Conservation (phyloP, 2,113 vertebrate species). For the Boulengeromyrus knoepffleri region DNA sequence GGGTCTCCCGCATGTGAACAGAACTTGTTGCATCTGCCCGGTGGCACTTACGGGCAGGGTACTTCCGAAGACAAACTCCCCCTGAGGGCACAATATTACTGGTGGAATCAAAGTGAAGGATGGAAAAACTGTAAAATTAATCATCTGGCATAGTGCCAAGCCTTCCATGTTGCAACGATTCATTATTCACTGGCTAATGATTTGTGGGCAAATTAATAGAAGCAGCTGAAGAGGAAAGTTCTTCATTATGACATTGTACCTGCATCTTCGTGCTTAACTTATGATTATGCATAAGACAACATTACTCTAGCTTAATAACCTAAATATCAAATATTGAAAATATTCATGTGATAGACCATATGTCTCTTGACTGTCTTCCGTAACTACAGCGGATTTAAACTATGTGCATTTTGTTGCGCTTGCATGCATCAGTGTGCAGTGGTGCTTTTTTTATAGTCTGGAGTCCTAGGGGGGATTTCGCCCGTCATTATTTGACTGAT, state of each 20-base stretch:
- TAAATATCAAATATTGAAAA: background rate
- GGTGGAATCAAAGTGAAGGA: background rate
- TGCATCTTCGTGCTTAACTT: background rate
- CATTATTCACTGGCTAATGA: background rate
- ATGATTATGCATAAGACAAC: background rate
- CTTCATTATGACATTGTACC: background rate
- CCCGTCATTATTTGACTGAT: background rate
- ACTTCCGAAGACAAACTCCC: background rate
- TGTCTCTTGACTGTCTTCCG: background rate
- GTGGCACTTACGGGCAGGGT: background rate
- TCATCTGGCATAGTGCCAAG: background rate
- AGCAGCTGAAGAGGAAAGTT: background rate
- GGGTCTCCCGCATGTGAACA: background rate
- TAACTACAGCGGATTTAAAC: background rate
- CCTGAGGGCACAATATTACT: background rate
- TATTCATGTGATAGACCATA: background rate
- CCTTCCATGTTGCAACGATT: background rate
- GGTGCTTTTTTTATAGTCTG: background rate
- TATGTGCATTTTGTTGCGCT: background rate
- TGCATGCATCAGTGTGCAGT: background rate
- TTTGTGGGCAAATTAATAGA: background rate
- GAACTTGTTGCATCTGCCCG: conserved; percentile 2
- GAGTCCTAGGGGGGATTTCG: background rate
- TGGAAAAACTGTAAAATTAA: background rate
- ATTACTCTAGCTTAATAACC: background rate